Percentiles rank a stretch among this genome's conserved stretches.
phyloP scores from a whole-genome alignment of 1,140 invertebrate genomes.

The Palaemon carinicauda region DNA sequence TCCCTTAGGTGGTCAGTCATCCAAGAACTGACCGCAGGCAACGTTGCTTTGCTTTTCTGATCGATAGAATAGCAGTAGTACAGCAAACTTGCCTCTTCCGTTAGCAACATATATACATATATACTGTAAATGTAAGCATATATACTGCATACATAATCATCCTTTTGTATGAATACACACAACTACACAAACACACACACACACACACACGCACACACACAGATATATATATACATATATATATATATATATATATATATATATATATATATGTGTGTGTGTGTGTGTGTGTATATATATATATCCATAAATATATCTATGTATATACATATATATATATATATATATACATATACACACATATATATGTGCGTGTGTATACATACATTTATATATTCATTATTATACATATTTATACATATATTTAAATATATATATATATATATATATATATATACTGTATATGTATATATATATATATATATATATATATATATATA shows the following conservation, averaged over 20 bases:
- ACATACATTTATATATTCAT: neutral
- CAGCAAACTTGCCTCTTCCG: no score
- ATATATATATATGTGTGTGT: slow-evolving; percentile 4
- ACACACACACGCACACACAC: slow-evolving; percentile 9
- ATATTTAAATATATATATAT: neutral
- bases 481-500: neutral
- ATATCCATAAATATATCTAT: neutral
- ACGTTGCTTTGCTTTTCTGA: no score
- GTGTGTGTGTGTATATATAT: neutral
- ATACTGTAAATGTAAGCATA: no score
- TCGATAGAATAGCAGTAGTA: no score
- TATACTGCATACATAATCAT: neutral
- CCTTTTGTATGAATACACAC: neutral
- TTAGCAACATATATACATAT: no score
- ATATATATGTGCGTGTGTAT: no score
- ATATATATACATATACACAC: neutral
- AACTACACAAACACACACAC: neutral
- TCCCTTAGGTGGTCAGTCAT: no score
- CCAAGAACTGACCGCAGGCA: no score
- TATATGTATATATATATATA: neutral
- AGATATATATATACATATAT: slow-evolving; percentile 4
- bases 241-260: slow-evolving; percentile 14
- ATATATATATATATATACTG: neutral
- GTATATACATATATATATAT: neutral
- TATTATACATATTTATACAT: neutral